A percentile compares a stretch with the other conserved stretches of the same genome.
phyloP scores from a whole-genome alignment of 2,113 vertebrate genomes.

The Apteryx owenii region DNA sequence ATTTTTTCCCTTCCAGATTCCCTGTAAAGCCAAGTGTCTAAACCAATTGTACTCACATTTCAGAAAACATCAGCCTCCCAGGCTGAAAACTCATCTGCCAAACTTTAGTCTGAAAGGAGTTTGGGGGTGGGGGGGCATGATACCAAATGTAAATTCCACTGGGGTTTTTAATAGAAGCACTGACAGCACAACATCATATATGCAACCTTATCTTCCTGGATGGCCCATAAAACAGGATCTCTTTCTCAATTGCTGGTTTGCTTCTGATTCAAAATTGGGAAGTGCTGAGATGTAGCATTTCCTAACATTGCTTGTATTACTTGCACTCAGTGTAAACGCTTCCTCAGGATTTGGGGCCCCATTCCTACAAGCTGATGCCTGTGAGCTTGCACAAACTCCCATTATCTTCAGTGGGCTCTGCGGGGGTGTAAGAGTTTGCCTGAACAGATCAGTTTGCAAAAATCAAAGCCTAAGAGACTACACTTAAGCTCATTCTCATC shows the following conservation, averaged over 20 bases:
- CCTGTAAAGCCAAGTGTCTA: not conserved
- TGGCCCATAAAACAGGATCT: not conserved
- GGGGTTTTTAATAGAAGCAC: not conserved
- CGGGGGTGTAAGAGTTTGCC: not conserved
- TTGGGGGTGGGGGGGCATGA: not conserved
- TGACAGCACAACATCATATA: not conserved
- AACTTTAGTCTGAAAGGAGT: conserved; percentile 4
- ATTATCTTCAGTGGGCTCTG: not conserved
- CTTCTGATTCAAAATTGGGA: not conserved
- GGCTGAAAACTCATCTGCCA: not conserved
- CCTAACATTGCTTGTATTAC: not conserved
- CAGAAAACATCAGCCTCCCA: not conserved
- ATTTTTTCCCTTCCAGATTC: not conserved
- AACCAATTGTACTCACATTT: not conserved
- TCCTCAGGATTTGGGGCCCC: rapidly evolving
- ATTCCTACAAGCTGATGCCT: not conserved
- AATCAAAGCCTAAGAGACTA: not conserved
- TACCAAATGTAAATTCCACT: not conserved
- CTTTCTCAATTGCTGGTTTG: not conserved
- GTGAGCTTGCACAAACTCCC: not conserved
- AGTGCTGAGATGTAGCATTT: not conserved
- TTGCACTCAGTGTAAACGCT: not conserved
- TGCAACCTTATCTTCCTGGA: not conserved
- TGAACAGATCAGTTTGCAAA: conserved; percentile 1
- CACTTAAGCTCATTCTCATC: conserved; percentile 2